Evolutionary conservation across 2,113 vertebrate genomes (phyloP).

Genomic region (Python bivittatus): DNA sequence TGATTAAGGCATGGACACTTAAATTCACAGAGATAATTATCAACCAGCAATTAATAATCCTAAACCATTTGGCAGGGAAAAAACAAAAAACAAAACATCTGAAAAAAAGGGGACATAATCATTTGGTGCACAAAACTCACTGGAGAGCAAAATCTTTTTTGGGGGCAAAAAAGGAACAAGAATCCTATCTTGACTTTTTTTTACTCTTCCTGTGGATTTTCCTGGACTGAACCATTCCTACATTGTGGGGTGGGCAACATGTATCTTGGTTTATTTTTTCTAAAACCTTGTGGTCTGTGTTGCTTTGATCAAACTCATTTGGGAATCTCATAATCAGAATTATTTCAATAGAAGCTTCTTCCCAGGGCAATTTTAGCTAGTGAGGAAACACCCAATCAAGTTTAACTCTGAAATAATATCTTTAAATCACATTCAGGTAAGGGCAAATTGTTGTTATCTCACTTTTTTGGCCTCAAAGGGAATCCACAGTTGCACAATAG

Average conservation of each 20-base stretch:
- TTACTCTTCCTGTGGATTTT: no score
- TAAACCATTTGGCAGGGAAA: neutral
- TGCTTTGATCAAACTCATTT: neutral
- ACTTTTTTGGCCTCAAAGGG: neutral
- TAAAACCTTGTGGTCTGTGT: no score
- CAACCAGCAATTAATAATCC: neutral
- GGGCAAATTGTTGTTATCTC: neutral
- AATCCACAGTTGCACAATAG: neutral
- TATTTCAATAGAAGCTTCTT: neutral
- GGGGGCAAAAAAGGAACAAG: no score
- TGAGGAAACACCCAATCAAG: neutral
- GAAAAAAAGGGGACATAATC: neutral
- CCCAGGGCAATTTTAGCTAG: neutral
- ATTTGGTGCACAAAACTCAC: neutral
- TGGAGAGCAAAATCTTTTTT: neutral
- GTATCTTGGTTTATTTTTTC: no score
- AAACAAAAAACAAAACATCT: neutral
- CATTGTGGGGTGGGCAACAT: no score
- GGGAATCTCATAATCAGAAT: neutral
- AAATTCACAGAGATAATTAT: neutral
- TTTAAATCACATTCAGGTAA: neutral
- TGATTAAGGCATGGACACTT: neutral
- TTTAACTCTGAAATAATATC: neutral
- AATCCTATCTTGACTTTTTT: neutral
- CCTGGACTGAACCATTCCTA: no score